Conservation (phyloP, 2,888 invertebrate genomes). For the Brachyopa scutellaris region DNA sequence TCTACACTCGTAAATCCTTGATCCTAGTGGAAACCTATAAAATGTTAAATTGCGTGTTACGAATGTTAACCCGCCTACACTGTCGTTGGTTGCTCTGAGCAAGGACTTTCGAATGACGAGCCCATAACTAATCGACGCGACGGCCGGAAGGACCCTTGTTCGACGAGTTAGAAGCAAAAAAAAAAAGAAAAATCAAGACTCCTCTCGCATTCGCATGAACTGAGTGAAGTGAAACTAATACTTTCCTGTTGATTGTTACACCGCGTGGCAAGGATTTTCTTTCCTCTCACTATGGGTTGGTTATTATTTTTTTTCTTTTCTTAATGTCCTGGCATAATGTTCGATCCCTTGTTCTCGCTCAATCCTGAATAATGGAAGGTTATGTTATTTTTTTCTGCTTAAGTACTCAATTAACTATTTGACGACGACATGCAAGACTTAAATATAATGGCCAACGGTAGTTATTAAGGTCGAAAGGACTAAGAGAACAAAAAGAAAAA, state of each 20-base stretch:
- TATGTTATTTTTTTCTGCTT: constrained; percentile 32
- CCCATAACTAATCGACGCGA: neutral
- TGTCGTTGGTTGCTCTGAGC: too few species aligned
- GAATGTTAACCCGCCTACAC: constrained; percentile 3
- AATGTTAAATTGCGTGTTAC: constrained; percentile 62
- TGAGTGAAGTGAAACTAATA: constrained; percentile 55
- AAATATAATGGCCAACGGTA: constrained; percentile 42
- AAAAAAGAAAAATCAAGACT: constrained; percentile 42
- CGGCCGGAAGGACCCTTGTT: too few species aligned
- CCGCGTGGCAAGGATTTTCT: constrained; percentile 5
- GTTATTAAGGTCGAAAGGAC: constrained; percentile 55
- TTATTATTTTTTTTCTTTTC: neutral
- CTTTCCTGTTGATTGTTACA: constrained; percentile 52
- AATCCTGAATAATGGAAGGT: constrained; percentile 49
- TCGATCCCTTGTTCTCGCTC: constrained; percentile 62
- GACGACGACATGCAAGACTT: constrained; percentile 68
- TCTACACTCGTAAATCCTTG: constrained; percentile 46
- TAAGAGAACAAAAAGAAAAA: neutral
- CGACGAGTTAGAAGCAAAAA: neutral
- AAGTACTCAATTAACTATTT: constrained; percentile 71
- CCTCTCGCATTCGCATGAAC: constrained; percentile 29
- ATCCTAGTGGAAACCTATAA: constrained; percentile 27
- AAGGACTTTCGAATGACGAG: neutral
- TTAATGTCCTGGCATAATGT: constrained; percentile 65
- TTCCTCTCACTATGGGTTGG: neutral